These are phyloP conservation scores for Pseudorhiza aurosa DNA, from an alignment of 30 jellyfish, hydroid and myxozoan genomes.

Conservation along the genomic window DNA sequence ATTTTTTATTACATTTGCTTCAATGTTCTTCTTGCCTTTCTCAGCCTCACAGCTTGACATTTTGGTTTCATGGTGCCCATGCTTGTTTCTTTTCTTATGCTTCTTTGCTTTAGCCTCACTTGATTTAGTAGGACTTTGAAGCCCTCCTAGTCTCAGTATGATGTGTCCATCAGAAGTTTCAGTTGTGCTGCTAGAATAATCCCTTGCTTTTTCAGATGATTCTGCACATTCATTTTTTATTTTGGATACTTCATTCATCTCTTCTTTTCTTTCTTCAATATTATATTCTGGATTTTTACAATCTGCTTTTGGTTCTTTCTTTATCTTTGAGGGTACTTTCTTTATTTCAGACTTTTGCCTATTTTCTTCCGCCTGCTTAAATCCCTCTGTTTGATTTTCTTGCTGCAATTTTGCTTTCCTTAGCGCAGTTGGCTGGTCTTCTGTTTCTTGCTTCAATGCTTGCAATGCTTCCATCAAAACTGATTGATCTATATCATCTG, in stretches of 20 bases:
- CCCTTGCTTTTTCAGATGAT: not conserved
- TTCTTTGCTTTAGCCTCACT: conserved; percentile 41
- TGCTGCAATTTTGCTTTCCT: not conserved
- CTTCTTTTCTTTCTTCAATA: not conserved
- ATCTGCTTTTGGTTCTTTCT: not conserved
- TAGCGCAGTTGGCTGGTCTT: not conserved
- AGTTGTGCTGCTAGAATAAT: conserved; percentile 34
- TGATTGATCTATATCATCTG: conserved; percentile 40
- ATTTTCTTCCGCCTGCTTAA: not conserved
- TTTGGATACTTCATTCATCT: not conserved
- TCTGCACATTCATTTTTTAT: not conserved
- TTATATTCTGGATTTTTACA: not conserved
- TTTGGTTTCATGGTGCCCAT: conserved; percentile 47
- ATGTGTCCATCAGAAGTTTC: conserved; percentile 75
- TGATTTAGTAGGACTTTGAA: conserved; percentile 48
- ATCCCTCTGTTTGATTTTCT: not conserved
- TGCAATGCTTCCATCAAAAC: conserved; percentile 59
- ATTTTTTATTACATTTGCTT: too few species aligned
- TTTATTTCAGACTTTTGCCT: conserved; percentile 31
- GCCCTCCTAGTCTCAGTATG: conserved; percentile 55
- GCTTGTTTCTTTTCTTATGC: conserved; percentile 56
- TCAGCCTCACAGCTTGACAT: too few species aligned
- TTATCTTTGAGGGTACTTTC: conserved; percentile 23
- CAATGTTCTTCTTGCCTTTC: too few species aligned
- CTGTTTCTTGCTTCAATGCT: conserved; percentile 50